Evolutionary conservation across 2,797 vertebrate species (phyloP), one percentile per base, ranked within the genome.

Genomic region (Bradypodion pumilum): DNA sequence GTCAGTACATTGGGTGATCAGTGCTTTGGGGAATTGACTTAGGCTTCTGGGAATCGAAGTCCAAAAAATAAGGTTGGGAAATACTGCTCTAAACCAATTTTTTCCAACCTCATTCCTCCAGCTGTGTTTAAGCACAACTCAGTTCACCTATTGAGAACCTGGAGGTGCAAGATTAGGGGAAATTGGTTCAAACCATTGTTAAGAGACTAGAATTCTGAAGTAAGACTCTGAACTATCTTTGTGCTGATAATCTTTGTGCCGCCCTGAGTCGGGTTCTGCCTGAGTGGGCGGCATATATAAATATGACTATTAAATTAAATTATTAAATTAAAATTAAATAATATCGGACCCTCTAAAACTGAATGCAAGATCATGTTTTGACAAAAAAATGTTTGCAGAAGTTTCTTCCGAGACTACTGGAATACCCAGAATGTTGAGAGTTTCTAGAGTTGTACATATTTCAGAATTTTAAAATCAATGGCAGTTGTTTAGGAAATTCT

Each of bases 401-500:
- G 4, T 72, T 84, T 72, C 35, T 62, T 73, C 23, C 32, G 16
- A 78, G 7, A 72, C 10, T 37, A 35, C 21, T 12, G 23, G 75
- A 75, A 16, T 9, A 75, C 52, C 13, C 32, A 85, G 72, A 89
- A 83, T 32, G 29, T 60, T 68, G 46, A 56, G 35, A 86, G 37
- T 10, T 35, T 49, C 60, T 46, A 56, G 44, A 86, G 40, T 10
- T 35, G 62, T 44, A 29, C 66, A 1, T 44, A 56, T 37, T 56
- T 25, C 1, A 81, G 74, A 78, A 29, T 7, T 56, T 76, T 89
- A 81, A 81, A 90, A 81, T 79, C 5, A 0, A 27, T 63, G 77
- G 9, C 19, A 40, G 1, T 40, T 85, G 59, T 69, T 13, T 87
- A 70, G 82, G 84, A 74, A 85, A 75, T 83, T 85, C n/a, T 15